These are phyloP conservation scores for Pseudotriccus pelzelni DNA, from an alignment of 2,797 vertebrate species.

Conservation along the genomic window DNA sequence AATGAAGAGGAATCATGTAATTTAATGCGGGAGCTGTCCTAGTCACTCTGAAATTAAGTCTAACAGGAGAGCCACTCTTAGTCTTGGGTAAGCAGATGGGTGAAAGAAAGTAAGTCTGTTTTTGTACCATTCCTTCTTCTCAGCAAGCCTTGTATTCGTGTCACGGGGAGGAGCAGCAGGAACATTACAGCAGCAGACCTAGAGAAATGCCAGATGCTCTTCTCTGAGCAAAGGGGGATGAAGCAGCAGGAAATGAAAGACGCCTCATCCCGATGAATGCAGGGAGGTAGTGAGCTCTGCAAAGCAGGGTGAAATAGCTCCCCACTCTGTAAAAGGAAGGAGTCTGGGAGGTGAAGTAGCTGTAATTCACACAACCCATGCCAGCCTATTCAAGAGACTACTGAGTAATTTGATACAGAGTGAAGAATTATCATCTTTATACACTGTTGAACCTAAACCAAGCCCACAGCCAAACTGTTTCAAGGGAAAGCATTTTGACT, in stretches of 20 bases:
- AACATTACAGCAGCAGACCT: slow-evolving; percentile 13
- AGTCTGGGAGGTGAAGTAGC: not conserved
- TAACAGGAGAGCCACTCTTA: not conserved
- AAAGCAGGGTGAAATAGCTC: not conserved
- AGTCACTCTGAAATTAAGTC: not conserved
- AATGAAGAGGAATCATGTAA: not conserved
- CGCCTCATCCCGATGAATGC: not conserved
- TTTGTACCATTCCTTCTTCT: not conserved
- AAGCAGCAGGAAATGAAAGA: slow-evolving; percentile 3
- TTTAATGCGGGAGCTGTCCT: not conserved
- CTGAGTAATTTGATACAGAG: not conserved
- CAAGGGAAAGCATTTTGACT: not conserved
- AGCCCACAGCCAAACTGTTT: not conserved
- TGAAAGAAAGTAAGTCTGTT: not conserved
- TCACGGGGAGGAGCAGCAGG: not conserved
- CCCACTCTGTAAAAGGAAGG: not conserved
- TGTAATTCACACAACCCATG: not conserved
- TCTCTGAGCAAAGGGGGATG: not conserved
- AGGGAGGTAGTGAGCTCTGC: not conserved
- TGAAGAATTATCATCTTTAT: not conserved
- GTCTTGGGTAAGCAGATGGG: slow-evolving; percentile 17
- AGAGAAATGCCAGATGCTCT: slow-evolving; percentile 48
- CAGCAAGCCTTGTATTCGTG: not conserved
- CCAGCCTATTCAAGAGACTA: not conserved
- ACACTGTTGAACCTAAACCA: not conserved